These are phyloP conservation scores for Artemisiospiza belli DNA, from an alignment of 2,113 vertebrate genomes.

Conservation along the genomic window DNA sequence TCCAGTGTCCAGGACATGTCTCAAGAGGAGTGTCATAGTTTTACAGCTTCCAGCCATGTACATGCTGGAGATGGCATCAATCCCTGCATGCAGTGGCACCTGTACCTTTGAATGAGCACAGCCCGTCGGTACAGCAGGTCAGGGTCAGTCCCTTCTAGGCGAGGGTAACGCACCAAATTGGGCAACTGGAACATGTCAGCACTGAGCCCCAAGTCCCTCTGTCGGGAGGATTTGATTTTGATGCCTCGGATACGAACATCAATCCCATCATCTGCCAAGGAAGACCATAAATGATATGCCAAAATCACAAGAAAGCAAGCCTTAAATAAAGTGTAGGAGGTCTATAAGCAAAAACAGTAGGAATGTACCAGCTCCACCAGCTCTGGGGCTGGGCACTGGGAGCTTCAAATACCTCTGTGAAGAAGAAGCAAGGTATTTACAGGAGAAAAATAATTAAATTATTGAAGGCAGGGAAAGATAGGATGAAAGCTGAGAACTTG, in stretches of 20 bases:
- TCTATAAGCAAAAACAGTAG: background rate
- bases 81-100: background rate
- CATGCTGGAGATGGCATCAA: background rate
- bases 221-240: conserved; percentile 95
- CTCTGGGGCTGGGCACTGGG: background rate
- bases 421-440: background rate
- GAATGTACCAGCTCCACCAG: background rate
- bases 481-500: background rate
- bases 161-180: conserved; percentile 94
- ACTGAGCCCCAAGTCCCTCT: conserved; percentile 91
- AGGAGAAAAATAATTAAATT: background rate
- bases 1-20: background rate
- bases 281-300: background rate
- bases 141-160: conserved; percentile 90
- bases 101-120: conserved; percentile 89
- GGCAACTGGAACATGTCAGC: conserved; percentile 93
- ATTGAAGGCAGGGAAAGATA: background rate
- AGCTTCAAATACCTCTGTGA: background rate
- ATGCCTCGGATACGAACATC: conserved; percentile 93
- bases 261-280: conserved; percentile 88
- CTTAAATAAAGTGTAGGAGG: background rate
- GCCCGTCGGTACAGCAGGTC: conserved; percentile 91
- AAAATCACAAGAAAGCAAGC: background rate
- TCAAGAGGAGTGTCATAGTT: background rate
- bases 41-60: background rate